Percentiles rank a stretch among this genome's conserved stretches.
Conservation (phyloP, 2,888 invertebrate species). For the Epistrophella euchroma region DNA sequence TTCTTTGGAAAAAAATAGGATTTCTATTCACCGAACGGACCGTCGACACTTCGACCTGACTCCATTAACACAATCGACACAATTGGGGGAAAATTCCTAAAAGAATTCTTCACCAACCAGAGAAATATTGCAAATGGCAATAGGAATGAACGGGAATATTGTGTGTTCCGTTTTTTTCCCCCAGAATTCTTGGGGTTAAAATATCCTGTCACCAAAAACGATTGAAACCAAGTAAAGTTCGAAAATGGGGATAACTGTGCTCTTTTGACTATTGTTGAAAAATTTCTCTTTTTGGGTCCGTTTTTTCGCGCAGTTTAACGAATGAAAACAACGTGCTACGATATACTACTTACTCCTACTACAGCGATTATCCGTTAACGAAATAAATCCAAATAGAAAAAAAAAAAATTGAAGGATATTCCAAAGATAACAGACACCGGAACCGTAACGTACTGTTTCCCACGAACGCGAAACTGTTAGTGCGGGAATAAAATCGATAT, state of each 20-base stretch:
- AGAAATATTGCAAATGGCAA: conserved; percentile 27
- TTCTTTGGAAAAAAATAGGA: conserved; percentile 39
- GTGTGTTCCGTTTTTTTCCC: conserved; percentile 37
- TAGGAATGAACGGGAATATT: conserved; percentile 45
- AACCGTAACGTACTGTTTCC: conserved; percentile 59
- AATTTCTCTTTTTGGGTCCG: conserved; percentile 10
- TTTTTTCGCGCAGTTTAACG: conserved; percentile 61
- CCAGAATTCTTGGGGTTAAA: background rate
- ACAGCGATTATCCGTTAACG: conserved; percentile 15
- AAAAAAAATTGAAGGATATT: conserved; percentile 35
- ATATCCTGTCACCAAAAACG: conserved; percentile 49
- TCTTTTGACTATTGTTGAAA: conserved; percentile 29
- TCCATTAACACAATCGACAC: conserved; percentile 83
- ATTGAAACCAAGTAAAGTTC: background rate
- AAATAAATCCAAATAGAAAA: conserved; percentile 5
- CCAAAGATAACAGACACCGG: conserved; percentile 50
- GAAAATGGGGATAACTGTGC: background rate
- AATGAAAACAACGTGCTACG: conserved; percentile 73
- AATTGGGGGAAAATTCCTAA: conserved; percentile 77
- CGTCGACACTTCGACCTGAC: conserved; percentile 81
- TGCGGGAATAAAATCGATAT: conserved; percentile 69
- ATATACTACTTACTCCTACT: conserved; percentile 40
- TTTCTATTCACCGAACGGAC: conserved; percentile 70
- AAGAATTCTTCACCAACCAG: conserved; percentile 60
- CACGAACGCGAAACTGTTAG: conserved; percentile 67